phyloP scores from a whole-genome alignment of 2,797 vertebrate species.

The Limnodromus scolopaceus region DNA sequence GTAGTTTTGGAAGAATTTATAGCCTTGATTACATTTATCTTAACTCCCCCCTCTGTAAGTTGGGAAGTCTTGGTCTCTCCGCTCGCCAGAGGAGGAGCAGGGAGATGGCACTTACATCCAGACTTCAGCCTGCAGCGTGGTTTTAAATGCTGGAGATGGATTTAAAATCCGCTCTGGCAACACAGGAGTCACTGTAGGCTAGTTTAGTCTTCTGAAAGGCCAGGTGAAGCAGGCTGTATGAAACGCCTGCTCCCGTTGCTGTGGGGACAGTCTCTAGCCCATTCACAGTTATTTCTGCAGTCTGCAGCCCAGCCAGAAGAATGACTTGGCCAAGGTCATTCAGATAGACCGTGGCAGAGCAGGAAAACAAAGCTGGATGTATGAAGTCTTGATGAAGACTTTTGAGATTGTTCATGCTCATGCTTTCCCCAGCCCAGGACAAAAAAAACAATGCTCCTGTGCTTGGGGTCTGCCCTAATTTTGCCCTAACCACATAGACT shows the following conservation, averaged over 20 bases:
- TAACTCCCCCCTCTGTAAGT: neutral
- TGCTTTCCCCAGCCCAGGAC: neutral
- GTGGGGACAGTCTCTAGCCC: neutral
- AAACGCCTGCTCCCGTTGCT: neutral
- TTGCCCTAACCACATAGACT: neutral
- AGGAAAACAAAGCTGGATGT: neutral
- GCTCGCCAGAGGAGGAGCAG: neutral
- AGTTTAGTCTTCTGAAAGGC: neutral
- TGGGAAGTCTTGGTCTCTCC: neutral
- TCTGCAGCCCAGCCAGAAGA: slow-evolving; percentile 46
- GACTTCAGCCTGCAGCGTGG: neutral
- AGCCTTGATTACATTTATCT: neutral
- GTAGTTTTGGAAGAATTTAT: neutral
- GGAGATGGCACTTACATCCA: neutral
- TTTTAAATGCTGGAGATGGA: neutral
- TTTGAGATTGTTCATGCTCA: neutral
- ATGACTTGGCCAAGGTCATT: slow-evolving; percentile 56
- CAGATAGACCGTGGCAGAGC: neutral
- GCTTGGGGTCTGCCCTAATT: neutral
- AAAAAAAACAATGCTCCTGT: neutral
- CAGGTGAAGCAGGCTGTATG: neutral
- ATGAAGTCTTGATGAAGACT: neutral
- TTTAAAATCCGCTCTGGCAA: neutral
- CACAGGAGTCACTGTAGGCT: neutral
- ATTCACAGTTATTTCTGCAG: neutral